A percentile compares a stretch with the other conserved stretches of the same genome.
phyloP scores from a whole-genome alignment of 2,797 vertebrate genomes.

The Karalla daura region DNA sequence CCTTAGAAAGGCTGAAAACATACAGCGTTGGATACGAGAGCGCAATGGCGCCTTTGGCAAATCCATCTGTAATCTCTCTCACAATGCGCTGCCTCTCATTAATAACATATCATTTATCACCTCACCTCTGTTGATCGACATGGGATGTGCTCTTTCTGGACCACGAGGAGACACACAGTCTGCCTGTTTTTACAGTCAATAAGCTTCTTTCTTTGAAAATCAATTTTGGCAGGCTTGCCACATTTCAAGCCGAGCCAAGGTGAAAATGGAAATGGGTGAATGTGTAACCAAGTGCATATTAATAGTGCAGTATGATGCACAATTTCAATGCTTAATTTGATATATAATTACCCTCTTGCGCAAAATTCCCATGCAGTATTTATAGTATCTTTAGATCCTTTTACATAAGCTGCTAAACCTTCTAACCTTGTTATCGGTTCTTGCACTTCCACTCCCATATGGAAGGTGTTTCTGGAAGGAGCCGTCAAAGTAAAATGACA shows the following conservation, averaged over 20 bases:
- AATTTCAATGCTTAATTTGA: background rate
- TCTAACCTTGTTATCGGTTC: slow-evolving; percentile 23
- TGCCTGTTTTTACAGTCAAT: slow-evolving; percentile 1
- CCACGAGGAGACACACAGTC: background rate
- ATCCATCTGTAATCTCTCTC: slow-evolving; percentile 37
- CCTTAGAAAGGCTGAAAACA: slow-evolving; percentile 22
- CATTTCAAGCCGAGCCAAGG: background rate
- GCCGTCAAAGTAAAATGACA: slow-evolving; percentile 13
- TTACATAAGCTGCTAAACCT: slow-evolving; percentile 18
- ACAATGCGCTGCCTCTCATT: slow-evolving; percentile 49
- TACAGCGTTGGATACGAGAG: slow-evolving; percentile 29
- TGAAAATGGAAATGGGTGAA: slow-evolving; percentile 21
- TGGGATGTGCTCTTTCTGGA: slow-evolving; percentile 13
- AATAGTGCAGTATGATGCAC: slow-evolving; percentile 4
- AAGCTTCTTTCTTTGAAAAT: slow-evolving; percentile 35
- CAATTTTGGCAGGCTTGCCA: slow-evolving; percentile 28
- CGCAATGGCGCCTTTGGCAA: slow-evolving; percentile 39
- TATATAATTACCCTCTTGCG: background rate
- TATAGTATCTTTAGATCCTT: slow-evolving; percentile 5
- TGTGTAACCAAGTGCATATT: slow-evolving; percentile 2
- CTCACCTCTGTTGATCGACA: slow-evolving; percentile 41
- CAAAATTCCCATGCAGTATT: background rate
- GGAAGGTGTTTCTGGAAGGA: slow-evolving; percentile 11
- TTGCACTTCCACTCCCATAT: background rate
- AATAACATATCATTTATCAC: slow-evolving; percentile 46